Evolutionary conservation across 1,140 invertebrate species (phyloP).

Genomic region (Zaprionus capensis): DNA sequence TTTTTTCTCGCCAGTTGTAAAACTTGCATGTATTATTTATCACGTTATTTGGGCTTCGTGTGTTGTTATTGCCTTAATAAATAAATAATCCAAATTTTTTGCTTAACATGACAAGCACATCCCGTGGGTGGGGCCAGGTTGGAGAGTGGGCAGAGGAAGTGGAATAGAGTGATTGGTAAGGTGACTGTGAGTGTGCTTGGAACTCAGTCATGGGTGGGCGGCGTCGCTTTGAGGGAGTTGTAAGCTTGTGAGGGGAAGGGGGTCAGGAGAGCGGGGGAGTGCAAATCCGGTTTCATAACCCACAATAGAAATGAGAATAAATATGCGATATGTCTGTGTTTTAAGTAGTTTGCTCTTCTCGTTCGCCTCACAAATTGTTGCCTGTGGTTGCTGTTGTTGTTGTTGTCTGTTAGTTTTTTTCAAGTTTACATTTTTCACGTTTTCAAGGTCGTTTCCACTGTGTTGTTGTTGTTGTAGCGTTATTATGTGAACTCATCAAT

Average conservation of each 20-base stretch:
- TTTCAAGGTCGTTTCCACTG: conserved; percentile 61
- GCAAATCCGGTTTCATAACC: conserved; percentile 50
- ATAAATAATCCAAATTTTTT: conserved; percentile 57
- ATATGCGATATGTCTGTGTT: conserved; percentile 47
- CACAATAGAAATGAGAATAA: conserved; percentile 58
- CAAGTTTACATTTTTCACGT: conserved; percentile 56
- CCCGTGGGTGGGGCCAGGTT: conserved; percentile 31
- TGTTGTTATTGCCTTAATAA: conserved; percentile 49
- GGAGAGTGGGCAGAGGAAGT: not conserved
- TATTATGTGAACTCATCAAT: conserved; percentile 57
- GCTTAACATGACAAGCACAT: conserved; percentile 56
- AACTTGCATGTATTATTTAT: conserved; percentile 54
- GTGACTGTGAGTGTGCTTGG: not conserved
- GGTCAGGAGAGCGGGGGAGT: not conserved
- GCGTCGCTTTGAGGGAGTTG: conserved; percentile 13
- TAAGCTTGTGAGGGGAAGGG: conserved; percentile 6
- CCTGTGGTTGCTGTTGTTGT: conserved; percentile 11
- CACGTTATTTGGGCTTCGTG: conserved; percentile 30
- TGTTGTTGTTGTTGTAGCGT: conserved; percentile 25
- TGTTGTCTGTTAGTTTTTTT: conserved; percentile 18
- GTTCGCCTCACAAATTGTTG: conserved; percentile 36
- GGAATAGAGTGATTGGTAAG: not conserved
- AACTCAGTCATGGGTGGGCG: conserved; percentile 33
- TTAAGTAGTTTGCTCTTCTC: conserved; percentile 45
- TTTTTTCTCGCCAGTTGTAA: conserved; percentile 42